phyloP scores from a whole-genome alignment of 2,113 vertebrate genomes.

The Caloenas nicobarica region DNA sequence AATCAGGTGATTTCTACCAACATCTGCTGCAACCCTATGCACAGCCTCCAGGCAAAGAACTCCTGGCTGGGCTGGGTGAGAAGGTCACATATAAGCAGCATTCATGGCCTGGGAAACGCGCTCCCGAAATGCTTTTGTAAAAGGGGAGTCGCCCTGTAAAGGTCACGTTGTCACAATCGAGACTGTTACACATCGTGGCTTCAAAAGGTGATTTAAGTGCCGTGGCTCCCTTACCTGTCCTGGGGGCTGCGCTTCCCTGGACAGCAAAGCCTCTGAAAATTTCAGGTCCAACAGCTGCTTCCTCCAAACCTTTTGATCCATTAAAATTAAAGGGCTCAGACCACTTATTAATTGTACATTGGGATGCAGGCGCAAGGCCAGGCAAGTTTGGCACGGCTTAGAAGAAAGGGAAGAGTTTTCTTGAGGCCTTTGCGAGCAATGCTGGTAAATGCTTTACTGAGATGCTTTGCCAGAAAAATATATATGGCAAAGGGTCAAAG shows the following conservation, averaged over 20 bases:
- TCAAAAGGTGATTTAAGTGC: background rate
- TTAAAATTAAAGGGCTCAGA: slow-evolving; percentile 23
- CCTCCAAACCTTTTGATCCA: slow-evolving; percentile 22
- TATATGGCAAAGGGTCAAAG: background rate
- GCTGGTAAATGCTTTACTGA: background rate
- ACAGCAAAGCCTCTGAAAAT: background rate
- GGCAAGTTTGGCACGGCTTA: background rate
- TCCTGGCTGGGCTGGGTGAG: slow-evolving; percentile 2
- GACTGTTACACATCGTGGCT: background rate
- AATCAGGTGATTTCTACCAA: background rate
- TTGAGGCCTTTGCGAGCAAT: background rate
- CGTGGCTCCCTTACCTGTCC: background rate
- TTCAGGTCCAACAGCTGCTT: background rate
- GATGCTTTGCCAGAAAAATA: background rate
- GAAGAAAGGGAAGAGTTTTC: background rate
- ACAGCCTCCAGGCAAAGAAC: background rate
- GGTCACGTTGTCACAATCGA: background rate
- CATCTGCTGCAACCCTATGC: background rate
- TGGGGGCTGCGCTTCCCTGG: background rate
- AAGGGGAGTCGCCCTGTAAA: background rate
- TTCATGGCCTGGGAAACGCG: background rate
- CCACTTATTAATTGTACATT: background rate
- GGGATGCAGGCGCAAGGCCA: background rate
- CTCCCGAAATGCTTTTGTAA: background rate
- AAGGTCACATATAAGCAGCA: background rate